Evolutionary conservation across 2,113 vertebrate genomes (phyloP).

Genomic region (Labeo catla): DNA sequence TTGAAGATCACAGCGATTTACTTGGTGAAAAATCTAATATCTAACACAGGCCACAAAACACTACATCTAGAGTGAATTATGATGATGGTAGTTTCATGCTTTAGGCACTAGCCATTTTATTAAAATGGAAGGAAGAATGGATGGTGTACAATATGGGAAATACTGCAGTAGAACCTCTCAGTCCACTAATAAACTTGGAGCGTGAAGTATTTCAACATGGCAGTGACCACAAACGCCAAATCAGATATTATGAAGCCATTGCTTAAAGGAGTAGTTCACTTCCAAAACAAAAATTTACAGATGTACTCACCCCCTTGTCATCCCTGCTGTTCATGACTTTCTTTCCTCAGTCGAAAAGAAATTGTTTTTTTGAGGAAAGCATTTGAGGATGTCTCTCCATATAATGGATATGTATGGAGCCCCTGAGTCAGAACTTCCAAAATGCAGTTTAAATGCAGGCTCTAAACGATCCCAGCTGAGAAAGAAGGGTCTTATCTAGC

Average conservation of each 20-base stretch:
- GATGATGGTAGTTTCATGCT: conserved; percentile 6
- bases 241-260: neutral
- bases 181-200: neutral
- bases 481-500: no score
- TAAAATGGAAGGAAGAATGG: neutral
- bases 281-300: no score
- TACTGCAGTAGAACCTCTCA: neutral
- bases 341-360: no score
- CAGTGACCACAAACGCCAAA: neutral
- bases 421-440: no score
- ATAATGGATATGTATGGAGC: no score
- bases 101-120: neutral
- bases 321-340: no score
- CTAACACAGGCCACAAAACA: conserved; percentile 1
- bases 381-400: no score
- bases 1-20: neutral
- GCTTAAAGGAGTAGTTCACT: neutral
- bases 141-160: neutral
- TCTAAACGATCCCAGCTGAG: no score
- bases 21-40: neutral
- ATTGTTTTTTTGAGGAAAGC: no score
- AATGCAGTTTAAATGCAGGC: no score
- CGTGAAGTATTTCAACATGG: neutral
- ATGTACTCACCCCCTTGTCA: no score
- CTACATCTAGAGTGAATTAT: conserved; percentile 1